Percentiles rank a stretch among this genome's conserved stretches.
phyloP scores from a whole-genome alignment of 53 echinoderm and acorn worm species.

The Luidia sarsii region DNA sequence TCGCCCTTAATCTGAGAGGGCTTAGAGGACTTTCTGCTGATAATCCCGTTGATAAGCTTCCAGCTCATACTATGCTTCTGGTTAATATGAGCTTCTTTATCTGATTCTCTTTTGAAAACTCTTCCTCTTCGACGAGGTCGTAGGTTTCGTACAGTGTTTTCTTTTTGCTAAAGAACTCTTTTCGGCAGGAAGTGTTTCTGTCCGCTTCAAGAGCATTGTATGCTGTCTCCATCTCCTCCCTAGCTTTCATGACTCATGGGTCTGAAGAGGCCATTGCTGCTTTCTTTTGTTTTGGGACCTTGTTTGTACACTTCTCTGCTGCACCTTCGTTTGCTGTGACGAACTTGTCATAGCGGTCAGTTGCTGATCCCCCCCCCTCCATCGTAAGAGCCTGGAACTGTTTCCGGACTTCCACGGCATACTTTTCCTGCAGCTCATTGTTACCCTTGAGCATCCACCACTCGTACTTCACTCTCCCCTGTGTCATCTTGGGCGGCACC shows the following conservation, averaged over 20 bases:
- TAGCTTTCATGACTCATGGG: conserved; percentile 4
- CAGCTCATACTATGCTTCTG: conserved; percentile 31
- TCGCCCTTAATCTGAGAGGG: conserved; percentile 29
- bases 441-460: conserved; percentile 19
- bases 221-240: neutral
- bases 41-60: conserved; percentile 31
- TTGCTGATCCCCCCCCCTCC: conserved; percentile 12
- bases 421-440: conserved; percentile 24
- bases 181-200: neutral
- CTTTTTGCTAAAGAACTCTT: neutral
- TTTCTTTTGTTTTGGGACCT: conserved; percentile 25
- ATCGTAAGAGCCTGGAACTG: neutral
- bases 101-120: too few species aligned
- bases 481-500: neutral
- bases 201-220: neutral
- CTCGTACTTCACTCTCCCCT: conserved; percentile 32
- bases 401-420: conserved; percentile 50
- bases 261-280: neutral
- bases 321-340: conserved; percentile 21
- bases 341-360: conserved; percentile 28
- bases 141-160: neutral
- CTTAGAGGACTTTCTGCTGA: conserved; percentile 5
- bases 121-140: neutral
- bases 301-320: conserved; percentile 21
- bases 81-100: neutral